Percentiles rank a stretch among this genome's conserved stretches.
These are phyloP conservation scores for Imbricaverruca yamaguchii DNA, from an alignment of 2,888 invertebrate genomes.

Conservation along the genomic window DNA sequence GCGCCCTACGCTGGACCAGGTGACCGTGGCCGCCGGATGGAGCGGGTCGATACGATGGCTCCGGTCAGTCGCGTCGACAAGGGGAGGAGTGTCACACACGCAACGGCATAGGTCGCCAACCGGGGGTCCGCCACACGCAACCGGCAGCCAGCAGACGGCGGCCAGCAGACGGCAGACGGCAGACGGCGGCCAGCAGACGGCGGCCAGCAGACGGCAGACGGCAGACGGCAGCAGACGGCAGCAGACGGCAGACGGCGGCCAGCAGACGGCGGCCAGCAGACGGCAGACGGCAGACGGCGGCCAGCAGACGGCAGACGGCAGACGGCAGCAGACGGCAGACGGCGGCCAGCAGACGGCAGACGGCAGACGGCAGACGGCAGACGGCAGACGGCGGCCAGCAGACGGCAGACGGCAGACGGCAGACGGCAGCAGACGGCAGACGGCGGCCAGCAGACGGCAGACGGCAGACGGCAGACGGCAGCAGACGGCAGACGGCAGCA, in stretches of 20 bases:
- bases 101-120: background rate
- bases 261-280: too few relatives aligned
- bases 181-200: background rate
- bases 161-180: background rate
- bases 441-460: background rate
- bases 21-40: background rate
- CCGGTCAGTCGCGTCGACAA: slow-evolving; percentile 5
- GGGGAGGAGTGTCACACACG: background rate
- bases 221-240: too few relatives aligned
- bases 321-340: too few relatives aligned
- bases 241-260: too few relatives aligned
- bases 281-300: too few relatives aligned
- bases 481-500: background rate
- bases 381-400: background rate
- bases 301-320: too few relatives aligned
- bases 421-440: too few relatives aligned
- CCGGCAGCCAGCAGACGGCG: background rate
- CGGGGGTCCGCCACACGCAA: background rate
- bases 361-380: background rate
- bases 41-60: background rate
- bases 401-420: background rate
- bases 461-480: background rate
- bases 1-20: background rate
- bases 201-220: too few relatives aligned
- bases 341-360: background rate